A percentile compares a stretch with the other conserved stretches of the same genome.
Evolutionary conservation across 2,797 vertebrate genomes (phyloP).

Genomic region (Sitta carolinensis): DNA sequence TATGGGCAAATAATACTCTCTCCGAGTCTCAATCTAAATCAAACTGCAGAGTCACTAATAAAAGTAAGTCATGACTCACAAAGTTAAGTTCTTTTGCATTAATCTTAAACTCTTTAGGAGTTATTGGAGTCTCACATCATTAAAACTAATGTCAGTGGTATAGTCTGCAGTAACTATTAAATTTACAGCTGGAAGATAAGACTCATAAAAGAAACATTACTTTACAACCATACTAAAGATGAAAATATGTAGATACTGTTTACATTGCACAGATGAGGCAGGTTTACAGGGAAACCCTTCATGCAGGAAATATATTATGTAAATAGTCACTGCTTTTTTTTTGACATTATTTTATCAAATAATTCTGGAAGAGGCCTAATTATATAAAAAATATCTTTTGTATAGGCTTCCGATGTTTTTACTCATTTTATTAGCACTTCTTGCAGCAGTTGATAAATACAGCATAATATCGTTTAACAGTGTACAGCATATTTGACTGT

Average conservation of each 20-base stretch:
- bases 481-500: neutral
- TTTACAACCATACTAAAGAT: neutral
- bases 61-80: slow-evolving; percentile 60
- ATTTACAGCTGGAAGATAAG: slow-evolving; percentile 43
- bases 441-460: neutral
- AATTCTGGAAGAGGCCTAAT: neutral
- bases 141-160: slow-evolving; percentile 30
- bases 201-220: slow-evolving; percentile 16
- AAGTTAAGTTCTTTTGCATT: slow-evolving; percentile 56
- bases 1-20: slow-evolving; percentile 10
- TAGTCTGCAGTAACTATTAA: slow-evolving; percentile 26
- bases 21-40: slow-evolving; percentile 17
- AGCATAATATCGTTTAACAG: neutral
- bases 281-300: neutral
- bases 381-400: neutral
- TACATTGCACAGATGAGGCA: neutral
- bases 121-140: slow-evolving; percentile 52
- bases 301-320: neutral
- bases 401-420: neutral
- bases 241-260: slow-evolving; percentile 22
- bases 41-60: slow-evolving; percentile 29
- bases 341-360: neutral
- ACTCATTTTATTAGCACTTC: neutral
- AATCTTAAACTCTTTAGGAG: slow-evolving; percentile 54
- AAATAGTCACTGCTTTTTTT: neutral